phyloP scores from a whole-genome alignment of 2,113 vertebrate genomes.

The Platycercus adscitus region DNA sequence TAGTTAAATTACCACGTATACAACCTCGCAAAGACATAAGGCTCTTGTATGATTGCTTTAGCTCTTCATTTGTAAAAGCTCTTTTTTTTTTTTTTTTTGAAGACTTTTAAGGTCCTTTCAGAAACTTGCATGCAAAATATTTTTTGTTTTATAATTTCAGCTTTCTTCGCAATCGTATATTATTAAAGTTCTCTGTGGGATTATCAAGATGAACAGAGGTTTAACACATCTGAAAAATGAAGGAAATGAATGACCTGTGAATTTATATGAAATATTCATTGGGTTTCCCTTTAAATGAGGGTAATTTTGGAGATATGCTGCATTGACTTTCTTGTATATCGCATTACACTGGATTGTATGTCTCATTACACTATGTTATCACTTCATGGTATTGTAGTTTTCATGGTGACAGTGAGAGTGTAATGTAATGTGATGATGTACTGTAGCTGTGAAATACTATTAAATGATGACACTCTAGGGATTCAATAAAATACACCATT shows the following conservation, averaged over 20 bases:
- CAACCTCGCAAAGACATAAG: background rate
- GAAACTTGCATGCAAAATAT: background rate
- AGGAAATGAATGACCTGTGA: constrained; percentile 68
- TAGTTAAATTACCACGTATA: background rate
- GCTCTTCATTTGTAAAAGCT: background rate
- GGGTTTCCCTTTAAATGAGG: constrained; percentile 49
- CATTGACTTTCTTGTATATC: constrained; percentile 75
- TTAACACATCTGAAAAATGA: constrained; percentile 51
- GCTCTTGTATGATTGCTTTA: background rate
- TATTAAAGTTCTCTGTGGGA: constrained; percentile 43
- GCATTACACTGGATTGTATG: constrained; percentile 70
- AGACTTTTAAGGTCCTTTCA: background rate
- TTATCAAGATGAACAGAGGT: constrained; percentile 53
- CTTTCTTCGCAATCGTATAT: constrained; percentile 20
- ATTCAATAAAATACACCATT: constrained; percentile 59
- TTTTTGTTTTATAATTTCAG: constrained; percentile 23
- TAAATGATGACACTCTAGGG: constrained; percentile 68
- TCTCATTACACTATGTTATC: constrained; percentile 76
- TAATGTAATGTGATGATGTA: constrained; percentile 71
- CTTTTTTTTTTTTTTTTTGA: no score
- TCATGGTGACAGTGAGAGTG: constrained; percentile 49
- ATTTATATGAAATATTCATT: constrained; percentile 66
- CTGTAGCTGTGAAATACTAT: constrained; percentile 73
- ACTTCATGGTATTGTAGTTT: constrained; percentile 71
- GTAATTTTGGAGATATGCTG: constrained; percentile 68